Percentiles rank a stretch among this genome's conserved stretches.
Conservation (phyloP, 1,140 invertebrate species). For the Agrypnia vestita region DNA sequence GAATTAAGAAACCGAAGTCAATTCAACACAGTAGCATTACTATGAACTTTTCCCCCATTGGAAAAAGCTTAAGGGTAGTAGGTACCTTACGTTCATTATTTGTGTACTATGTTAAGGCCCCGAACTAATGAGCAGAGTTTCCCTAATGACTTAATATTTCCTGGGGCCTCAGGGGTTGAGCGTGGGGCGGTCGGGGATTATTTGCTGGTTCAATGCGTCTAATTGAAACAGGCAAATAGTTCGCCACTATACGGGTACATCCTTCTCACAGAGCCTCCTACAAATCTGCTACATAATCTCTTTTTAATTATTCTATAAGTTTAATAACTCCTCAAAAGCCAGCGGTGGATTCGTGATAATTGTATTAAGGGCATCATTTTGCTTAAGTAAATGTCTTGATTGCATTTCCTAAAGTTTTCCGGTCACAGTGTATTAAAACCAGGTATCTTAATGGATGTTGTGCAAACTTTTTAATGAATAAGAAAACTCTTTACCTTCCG, state of each 20-base stretch:
- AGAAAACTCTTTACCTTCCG: constrained; percentile 34
- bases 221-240: constrained; percentile 51
- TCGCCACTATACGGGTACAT: constrained; percentile 18
- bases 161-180: not conserved
- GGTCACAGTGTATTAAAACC: constrained; percentile 28
- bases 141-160: constrained; percentile 49
- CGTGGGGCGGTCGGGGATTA: constrained; percentile 24
- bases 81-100: not conserved
- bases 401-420: constrained; percentile 40
- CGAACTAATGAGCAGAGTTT: constrained; percentile 41
- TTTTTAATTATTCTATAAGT: not conserved
- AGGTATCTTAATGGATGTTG: constrained; percentile 50
- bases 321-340: not conserved
- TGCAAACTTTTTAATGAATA: constrained; percentile 57
- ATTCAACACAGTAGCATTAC: too few relatives aligned
- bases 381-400: constrained; percentile 33
- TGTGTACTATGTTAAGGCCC: constrained; percentile 14
- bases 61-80: not conserved
- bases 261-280: not conserved
- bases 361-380: not conserved
- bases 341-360: not conserved
- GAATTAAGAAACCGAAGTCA: too few relatives aligned
- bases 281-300: not conserved
- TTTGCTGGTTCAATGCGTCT: constrained; percentile 52
- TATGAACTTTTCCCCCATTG: too few relatives aligned